A percentile compares a stretch with the other conserved stretches of the same genome.
phyloP scores from a whole-genome alignment of 2,888 invertebrate species.

The Aplocera efformata region DNA sequence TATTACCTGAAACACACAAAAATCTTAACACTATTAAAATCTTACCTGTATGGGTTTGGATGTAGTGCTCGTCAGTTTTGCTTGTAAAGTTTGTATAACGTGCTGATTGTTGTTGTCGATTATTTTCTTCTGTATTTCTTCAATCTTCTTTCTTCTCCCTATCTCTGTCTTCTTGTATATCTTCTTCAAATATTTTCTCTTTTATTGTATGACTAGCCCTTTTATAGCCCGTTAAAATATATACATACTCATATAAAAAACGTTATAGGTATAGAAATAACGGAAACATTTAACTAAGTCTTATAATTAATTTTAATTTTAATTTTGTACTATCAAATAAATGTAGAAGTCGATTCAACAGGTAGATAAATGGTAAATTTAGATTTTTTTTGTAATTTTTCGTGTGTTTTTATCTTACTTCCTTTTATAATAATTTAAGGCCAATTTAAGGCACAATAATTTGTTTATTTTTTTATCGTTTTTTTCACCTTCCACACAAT shows the following conservation, averaged over 20 bases:
- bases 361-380: constrained; percentile 76
- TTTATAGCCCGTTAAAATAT: constrained; percentile 66
- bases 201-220: constrained; percentile 55
- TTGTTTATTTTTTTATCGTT: constrained; percentile 57
- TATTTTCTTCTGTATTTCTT: constrained; percentile 23
- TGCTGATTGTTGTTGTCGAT: constrained; percentile 11
- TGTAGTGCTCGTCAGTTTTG: constrained; percentile 27
- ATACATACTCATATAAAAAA: constrained; percentile 70
- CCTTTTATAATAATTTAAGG: constrained; percentile 77
- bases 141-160: constrained; percentile 29
- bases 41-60: constrained; percentile 23
- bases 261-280: constrained; percentile 75
- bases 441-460: constrained; percentile 80
- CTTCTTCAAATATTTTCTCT: constrained; percentile 52
- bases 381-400: constrained; percentile 61
- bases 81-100: constrained; percentile 25
- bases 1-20: too few relatives aligned
- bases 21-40: neutral
- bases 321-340: constrained; percentile 80
- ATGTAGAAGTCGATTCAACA: constrained; percentile 75
- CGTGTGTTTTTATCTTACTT: constrained; percentile 72
- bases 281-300: constrained; percentile 74
- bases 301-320: constrained; percentile 76
- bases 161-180: constrained; percentile 38
- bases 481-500: constrained; percentile 65